Conservation (phyloP, 2,888 invertebrate genomes). For the Spisula solida region DNA sequence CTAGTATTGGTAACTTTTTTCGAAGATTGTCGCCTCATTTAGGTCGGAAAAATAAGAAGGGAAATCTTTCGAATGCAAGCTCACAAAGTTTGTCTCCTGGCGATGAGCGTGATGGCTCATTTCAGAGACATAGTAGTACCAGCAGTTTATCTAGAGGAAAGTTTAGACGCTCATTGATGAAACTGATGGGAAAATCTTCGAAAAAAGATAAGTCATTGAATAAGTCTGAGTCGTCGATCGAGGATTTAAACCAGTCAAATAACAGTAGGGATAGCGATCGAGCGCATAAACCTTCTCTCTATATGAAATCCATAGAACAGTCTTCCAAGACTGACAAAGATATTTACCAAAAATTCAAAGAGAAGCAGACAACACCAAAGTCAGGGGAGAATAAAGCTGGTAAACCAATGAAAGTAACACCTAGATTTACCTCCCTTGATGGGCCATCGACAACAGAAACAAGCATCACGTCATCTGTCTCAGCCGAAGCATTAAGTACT, state of each 20-base stretch:
- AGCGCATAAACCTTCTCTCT: slow-evolving; percentile 56
- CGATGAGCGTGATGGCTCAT: slow-evolving; percentile 71
- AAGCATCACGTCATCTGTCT: slow-evolving; percentile 42
- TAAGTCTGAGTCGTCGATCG: slow-evolving; percentile 49
- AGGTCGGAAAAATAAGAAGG: slow-evolving; percentile 75
- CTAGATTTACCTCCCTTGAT: slow-evolving; percentile 61
- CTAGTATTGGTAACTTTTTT: slow-evolving; percentile 85
- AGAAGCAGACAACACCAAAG: slow-evolving; percentile 76
- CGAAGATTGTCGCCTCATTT: slow-evolving; percentile 81
- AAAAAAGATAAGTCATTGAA: slow-evolving; percentile 55
- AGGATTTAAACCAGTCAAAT: slow-evolving; percentile 40
- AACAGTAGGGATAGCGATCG: slow-evolving; percentile 31
- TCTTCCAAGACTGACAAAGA: slow-evolving; percentile 78
- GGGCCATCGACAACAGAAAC: slow-evolving; percentile 35
- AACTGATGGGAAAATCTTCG: slow-evolving; percentile 78
- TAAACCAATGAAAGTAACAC: slow-evolving; percentile 74
- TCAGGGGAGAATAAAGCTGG: slow-evolving; percentile 58
- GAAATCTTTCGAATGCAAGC: slow-evolving; percentile 77
- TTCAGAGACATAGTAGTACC: slow-evolving; percentile 67
- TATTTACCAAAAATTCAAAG: slow-evolving; percentile 84
- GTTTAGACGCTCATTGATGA: slow-evolving; percentile 81
- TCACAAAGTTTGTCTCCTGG: slow-evolving; percentile 76
- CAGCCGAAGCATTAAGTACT: slow-evolving; percentile 50
- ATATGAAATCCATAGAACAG: slow-evolving; percentile 83
- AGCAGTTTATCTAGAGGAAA: slow-evolving; percentile 77